Base-by-base conservation (phyloP, 1,140 invertebrate species). In the Drosophila bocqueti region DNA sequence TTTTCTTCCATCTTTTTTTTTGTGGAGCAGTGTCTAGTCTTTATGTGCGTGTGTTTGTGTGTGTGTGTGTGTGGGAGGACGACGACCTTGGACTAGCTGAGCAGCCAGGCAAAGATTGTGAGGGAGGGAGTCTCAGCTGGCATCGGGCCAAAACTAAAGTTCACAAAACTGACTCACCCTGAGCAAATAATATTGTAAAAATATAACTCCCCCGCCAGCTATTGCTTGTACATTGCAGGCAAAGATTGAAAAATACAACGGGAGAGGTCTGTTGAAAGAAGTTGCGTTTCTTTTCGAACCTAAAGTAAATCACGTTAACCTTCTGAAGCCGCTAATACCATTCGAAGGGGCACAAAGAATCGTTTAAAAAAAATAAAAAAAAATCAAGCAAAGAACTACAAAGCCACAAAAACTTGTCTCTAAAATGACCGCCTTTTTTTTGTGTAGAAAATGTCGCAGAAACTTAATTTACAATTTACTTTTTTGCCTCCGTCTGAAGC, bases 61-160 rank as follows among this genome's bases (percentile, higher is more conserved):
- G 11, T 36, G 67, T 65, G 52, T 42, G 58, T 67, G 65, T 72
- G 68, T 82, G 80, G 76, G 65, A 86, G 83, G 83, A 87, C 83
- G 83, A 86, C 83, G 84, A 86, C 83, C 83, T 86, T 86, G 83
- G 79, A 54, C 58, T 59, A 55, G 38, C 69, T 58, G 47, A 46
- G 42, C 21, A 26, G n/a, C 50, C 34, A 31, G 38, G 31, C 26
- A 9, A 49, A 49, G 9, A 24, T 8, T 40, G 13, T 26, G 43
- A 18, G 18, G 42, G 58, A 67, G 46, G 26, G 18, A 50, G 43
- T 40, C 57, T 73, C 9, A 21, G 46, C 31, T 73, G 69, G 69
- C 69, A 50, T 29, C 43, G 46, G 54, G 69, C 69, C 69, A 73
- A 43, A 50, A 72, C 36, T 73, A 73, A 72, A 72, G 68, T 73